Evolutionary conservation across 1,140 invertebrate genomes (phyloP), one percentile per base, ranked within the genome.

Genomic region (Ruditapes philippinarum): DNA sequence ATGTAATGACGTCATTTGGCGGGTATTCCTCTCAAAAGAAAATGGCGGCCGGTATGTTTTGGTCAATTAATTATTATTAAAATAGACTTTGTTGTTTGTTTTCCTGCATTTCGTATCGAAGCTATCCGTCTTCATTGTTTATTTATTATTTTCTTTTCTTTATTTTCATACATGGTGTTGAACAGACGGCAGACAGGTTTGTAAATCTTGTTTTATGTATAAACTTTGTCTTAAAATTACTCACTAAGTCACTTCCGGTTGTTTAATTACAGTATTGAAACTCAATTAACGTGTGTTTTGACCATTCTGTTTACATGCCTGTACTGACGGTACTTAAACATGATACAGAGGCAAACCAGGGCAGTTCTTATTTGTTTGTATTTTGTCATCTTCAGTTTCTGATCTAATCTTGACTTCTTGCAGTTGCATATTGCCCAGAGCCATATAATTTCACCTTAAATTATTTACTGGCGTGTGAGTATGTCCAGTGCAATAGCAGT

Each of bases 1-100:
- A 45, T 45, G 42, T n/a, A n/a, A 45, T 78, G 40, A 78, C 74
- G 74, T 78, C 74, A 78, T 42, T 25, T 78, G 42, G 74, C 74
- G 74, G 74, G 49, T 78, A 38, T 70, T 70, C 65, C 14, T 51
- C n/a, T 25, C 12, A 78, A 74, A 42, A 45, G 70, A 78, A 78
- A 40, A 78, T 78, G 74, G 74, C 74, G 74, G 74, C 74, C 74
- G 74, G 74, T 78, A 51, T 54, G 36, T 51, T 4, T 51, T 78
- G 36, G 11, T 31, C 28, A 40, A 25, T 51, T 78, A 40, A 4
- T 78, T 45, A 5, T 5, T 1, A 49, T 19, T 28, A 42, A n/a
- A 40, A 9, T 78, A 19, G 11, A 9, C 17, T 11, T 38, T 28
- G 31, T 9, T 11, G 25, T 78, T 51, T 19, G 11, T 33, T 9